Base-by-base conservation (phyloP, 1,140 invertebrate genomes). In the Lordiphosa clarofinis region DNA sequence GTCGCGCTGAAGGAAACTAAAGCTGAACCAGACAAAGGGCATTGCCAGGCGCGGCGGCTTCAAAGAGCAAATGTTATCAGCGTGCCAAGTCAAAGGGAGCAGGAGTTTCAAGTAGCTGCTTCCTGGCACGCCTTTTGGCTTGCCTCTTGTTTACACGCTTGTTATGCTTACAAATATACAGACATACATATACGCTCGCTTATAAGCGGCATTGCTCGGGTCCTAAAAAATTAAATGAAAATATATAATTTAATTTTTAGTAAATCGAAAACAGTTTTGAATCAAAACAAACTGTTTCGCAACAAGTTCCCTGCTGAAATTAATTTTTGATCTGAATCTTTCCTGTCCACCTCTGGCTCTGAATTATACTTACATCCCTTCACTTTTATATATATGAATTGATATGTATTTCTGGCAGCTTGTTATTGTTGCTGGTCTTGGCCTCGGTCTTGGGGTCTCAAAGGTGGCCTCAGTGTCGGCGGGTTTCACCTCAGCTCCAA, bases 61-160 rank as follows among this genome's bases (percentile, higher is more conserved):
- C 70, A 73, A 73, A 73, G 70, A 65, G 44, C 61, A 69, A 60
- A 70, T 73, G 57, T 59, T 73, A 55, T 66, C 61, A 58, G 49
- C 43, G 33, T 54, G 70, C 56, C 28, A 71, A 49, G 55, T 48
- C 40, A 68, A 73, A 76, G 65, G 53, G 71, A 56, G 73, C 24
- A 57, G 28, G 37, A 28, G 58, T 73, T 64, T 81, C 74, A 81
- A 81, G 75, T 79, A 69, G 70, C 74, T 68, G 49, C 67, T 31
- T 6, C 24, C 43, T 56, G 9, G 57, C 63, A 31, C 33, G 39
- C 42, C 13, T 31, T 31, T 8, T 31, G 7, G 7, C 28, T 31
- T 31, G 28, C 28, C 64, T 62, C 44, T 75, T 81, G 75, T 81
- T 81, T 81, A 81, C 75, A 81, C 76, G 75, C 75, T 82, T 82